Evolutionary conservation across 1,140 invertebrate genomes (phyloP).

Genomic region (Drosophila varians): DNA sequence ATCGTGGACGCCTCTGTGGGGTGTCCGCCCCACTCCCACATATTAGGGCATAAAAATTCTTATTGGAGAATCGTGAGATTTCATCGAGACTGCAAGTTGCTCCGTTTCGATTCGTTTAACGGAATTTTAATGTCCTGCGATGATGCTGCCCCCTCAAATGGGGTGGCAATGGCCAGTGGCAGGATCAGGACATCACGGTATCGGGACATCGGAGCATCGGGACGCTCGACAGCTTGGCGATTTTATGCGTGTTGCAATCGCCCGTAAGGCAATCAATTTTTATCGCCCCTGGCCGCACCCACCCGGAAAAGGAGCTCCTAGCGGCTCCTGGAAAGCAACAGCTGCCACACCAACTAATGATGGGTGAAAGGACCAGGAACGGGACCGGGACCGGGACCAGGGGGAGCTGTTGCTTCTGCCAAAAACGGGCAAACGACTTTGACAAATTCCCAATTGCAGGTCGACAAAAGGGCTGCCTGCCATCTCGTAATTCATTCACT

Average conservation of each 20-base stretch:
- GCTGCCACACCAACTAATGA: constrained; percentile 35
- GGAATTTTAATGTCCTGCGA: constrained; percentile 36
- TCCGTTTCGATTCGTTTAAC: constrained; percentile 30
- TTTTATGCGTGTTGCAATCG: constrained; percentile 57
- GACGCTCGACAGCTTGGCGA: constrained; percentile 10
- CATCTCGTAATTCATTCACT: background rate
- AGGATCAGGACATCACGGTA: background rate
- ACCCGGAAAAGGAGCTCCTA: too few relatives aligned
- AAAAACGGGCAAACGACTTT: constrained; percentile 22
- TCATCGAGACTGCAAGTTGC: constrained; percentile 25
- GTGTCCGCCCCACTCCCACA: background rate
- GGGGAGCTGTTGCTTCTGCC: background rate
- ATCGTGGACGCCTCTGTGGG: too few relatives aligned
- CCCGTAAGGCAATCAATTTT: constrained; percentile 63
- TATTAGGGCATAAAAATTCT: constrained; percentile 16
- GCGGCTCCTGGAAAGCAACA: constrained; percentile 27
- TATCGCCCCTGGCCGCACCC: too few relatives aligned
- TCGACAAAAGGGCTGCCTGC: constrained; percentile 9
- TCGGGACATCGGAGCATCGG: background rate
- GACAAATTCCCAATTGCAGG: constrained; percentile 44
- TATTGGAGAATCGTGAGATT: constrained; percentile 40
- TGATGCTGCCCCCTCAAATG: constrained; percentile 28
- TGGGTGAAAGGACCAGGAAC: background rate
- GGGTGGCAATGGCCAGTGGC: constrained; percentile 54
- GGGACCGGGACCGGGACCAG: background rate